phyloP scores from a whole-genome alignment of 2,888 invertebrate species.

The Thumatha senex region DNA sequence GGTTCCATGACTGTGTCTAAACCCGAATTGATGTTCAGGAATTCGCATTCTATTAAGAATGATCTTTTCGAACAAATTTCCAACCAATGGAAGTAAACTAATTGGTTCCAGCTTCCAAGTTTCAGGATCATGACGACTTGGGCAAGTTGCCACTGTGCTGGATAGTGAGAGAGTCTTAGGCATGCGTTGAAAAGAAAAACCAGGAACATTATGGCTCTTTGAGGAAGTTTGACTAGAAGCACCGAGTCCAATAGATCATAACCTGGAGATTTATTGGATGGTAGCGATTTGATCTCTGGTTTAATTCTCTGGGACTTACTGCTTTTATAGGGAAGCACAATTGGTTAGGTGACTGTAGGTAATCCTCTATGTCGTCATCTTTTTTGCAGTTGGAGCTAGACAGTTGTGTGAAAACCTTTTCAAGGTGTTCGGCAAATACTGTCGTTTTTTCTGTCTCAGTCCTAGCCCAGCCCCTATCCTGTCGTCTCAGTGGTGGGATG shows the following conservation, averaged over 20 bases:
- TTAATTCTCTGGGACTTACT: too few species aligned
- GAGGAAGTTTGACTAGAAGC: not conserved
- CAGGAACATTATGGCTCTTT: not conserved
- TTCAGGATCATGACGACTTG: not conserved
- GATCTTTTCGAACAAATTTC: not conserved
- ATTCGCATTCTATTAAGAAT: too few species aligned
- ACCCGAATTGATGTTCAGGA: not conserved
- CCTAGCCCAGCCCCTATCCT: not conserved
- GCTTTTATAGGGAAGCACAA: too few species aligned
- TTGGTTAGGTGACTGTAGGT: not conserved
- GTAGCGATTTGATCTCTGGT: not conserved
- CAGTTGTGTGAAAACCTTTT: too few species aligned
- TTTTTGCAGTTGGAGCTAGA: too few species aligned
- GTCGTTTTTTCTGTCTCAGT: not conserved
- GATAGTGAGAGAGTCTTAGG: not conserved
- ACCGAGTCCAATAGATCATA: too few species aligned
- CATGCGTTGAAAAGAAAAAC: not conserved
- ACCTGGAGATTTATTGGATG: too few species aligned
- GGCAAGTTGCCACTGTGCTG: not conserved
- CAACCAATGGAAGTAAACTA: not conserved
- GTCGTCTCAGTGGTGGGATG: not conserved
- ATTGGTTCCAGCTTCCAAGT: not conserved
- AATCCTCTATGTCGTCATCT: not conserved
- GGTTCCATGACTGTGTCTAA: too few species aligned
- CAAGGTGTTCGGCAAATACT: not conserved